These are phyloP conservation scores for Thermophis baileyi DNA, from an alignment of 2,113 vertebrate species.

Conservation along the genomic window DNA sequence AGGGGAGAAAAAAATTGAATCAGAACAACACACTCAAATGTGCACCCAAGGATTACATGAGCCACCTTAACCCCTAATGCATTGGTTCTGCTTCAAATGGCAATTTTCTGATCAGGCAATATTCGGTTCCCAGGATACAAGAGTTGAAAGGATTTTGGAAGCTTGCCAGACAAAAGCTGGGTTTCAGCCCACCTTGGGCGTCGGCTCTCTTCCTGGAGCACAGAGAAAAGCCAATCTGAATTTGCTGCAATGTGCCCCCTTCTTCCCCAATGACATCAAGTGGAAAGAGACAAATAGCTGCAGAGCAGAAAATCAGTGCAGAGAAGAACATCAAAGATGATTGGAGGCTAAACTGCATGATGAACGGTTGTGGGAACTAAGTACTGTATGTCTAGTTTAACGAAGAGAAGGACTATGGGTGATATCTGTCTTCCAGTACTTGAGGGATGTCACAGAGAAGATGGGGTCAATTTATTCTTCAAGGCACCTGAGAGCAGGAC, in stretches of 20 bases:
- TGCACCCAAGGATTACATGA: not conserved
- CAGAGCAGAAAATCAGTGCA: conserved; percentile 33
- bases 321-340: not conserved
- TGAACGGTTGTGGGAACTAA: not conserved
- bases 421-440: not conserved
- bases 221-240: conserved; percentile 9
- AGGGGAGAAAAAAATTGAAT: not conserved
- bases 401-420: not conserved
- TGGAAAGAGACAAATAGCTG: conserved; percentile 28
- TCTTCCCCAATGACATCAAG: conserved; percentile 24
- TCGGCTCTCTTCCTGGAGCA: not conserved
- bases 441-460: not conserved
- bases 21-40: not conserved
- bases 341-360: not conserved
- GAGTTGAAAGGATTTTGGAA: not conserved
- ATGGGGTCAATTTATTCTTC: too few relatives aligned
- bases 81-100: not conserved
- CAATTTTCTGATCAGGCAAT: not conserved
- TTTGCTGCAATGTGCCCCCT: conserved; percentile 15
- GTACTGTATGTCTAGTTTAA: not conserved
- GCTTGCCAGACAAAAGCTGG: not conserved
- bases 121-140: not conserved
- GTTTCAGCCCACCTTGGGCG: not conserved
- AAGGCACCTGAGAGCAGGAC: too few relatives aligned
- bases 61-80: not conserved